phyloP scores from a whole-genome alignment of 2,797 vertebrate genomes.

The Nannoperca australis region DNA sequence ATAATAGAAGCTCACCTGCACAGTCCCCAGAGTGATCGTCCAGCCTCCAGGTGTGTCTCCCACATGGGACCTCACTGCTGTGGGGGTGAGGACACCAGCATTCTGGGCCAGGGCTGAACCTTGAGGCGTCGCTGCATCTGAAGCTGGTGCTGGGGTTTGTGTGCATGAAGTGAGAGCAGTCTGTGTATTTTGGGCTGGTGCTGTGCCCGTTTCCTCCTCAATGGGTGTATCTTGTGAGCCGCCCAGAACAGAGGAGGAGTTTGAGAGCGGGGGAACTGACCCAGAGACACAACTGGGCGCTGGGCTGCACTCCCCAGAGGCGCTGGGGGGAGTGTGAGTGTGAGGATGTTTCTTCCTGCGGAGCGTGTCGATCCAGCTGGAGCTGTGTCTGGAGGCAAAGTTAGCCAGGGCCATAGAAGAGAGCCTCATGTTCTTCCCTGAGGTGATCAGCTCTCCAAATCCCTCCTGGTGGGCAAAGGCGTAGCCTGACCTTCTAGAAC shows the following conservation, averaged over 20 bases:
- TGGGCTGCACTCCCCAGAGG: constrained; percentile 75
- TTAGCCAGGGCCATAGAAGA: constrained; percentile 90
- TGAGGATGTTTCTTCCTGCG: constrained; percentile 87
- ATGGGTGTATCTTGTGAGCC: constrained; percentile 71
- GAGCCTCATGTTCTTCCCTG: constrained; percentile 95
- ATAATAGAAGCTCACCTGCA: constrained; percentile 76
- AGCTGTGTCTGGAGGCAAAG: constrained; percentile 88
- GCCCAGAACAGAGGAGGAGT: constrained; percentile 70
- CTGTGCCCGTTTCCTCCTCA: constrained; percentile 61
- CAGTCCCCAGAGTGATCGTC: constrained; percentile 70
- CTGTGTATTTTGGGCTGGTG: constrained; percentile 27
- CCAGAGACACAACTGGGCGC: constrained; percentile 77
- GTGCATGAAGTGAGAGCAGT: constrained; percentile 12
- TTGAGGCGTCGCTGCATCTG: constrained; percentile 36
- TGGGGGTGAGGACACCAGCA: constrained; percentile 14
- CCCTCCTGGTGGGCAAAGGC: constrained; percentile 97
- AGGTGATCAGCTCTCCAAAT: constrained; percentile 96
- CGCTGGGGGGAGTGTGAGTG: constrained; percentile 63
- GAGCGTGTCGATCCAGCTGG: constrained; percentile 93
- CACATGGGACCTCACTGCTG: constrained; percentile 41
- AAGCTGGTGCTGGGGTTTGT: constrained; percentile 23
- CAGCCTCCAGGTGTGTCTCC: constrained; percentile 70
- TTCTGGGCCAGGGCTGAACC: constrained; percentile 29
- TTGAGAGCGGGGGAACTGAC: constrained; percentile 73
- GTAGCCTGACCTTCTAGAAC: constrained; percentile 91